phyloP scores from a whole-genome alignment of 2,797 vertebrate species.

The Toxotes lorentzi region DNA sequence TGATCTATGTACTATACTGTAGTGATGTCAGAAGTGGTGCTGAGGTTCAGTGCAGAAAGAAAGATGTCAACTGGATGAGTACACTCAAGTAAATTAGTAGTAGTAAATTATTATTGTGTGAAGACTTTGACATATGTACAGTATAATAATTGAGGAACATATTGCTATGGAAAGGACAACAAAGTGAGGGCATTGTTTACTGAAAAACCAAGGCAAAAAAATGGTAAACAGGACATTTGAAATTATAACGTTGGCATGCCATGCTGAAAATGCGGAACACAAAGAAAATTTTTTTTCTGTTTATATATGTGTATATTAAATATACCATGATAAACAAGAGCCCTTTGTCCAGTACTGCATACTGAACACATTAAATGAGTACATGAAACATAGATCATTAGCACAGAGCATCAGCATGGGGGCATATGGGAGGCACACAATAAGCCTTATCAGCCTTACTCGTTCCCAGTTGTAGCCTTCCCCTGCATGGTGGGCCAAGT shows the following conservation, averaged over 20 bases:
- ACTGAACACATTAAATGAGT: background rate
- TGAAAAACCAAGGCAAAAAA: background rate
- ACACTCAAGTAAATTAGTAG: background rate
- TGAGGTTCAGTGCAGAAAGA: slow-evolving; percentile 10
- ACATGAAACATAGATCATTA: background rate
- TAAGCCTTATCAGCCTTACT: slow-evolving; percentile 68
- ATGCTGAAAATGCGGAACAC: background rate
- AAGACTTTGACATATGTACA: background rate
- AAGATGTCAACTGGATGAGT: background rate
- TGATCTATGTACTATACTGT: slow-evolving; percentile 5
- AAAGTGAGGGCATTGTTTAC: background rate
- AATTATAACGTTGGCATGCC: background rate
- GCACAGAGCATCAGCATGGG: slow-evolving; percentile 39
- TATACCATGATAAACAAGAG: background rate
- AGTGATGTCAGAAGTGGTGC: slow-evolving; percentile 20
- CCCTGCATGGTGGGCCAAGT: slow-evolving; percentile 59
- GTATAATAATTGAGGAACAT: no score
- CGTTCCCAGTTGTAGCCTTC: slow-evolving; percentile 62
- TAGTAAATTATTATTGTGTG: background rate
- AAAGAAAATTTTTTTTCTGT: background rate
- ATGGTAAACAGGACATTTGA: background rate
- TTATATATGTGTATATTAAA: background rate
- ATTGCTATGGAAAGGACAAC: background rate
- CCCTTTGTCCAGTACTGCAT: background rate
- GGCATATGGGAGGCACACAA: slow-evolving; percentile 56